Evolutionary conservation across 2,888 invertebrate species (phyloP), one percentile per base, ranked within the genome.

Genomic region (Cremastinae sp.): DNA sequence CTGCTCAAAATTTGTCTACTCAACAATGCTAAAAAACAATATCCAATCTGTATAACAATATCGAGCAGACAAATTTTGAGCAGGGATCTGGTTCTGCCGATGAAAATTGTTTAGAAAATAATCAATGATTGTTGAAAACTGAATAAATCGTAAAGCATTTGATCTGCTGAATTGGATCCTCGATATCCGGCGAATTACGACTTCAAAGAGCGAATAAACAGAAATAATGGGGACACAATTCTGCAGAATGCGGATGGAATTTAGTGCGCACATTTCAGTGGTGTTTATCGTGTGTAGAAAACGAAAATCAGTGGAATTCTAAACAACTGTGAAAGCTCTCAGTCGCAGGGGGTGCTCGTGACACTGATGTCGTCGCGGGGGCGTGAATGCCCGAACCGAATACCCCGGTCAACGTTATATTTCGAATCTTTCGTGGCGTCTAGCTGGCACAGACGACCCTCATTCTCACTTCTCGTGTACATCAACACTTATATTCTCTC

Each of bases 341-440:
- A 59, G 53, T 53, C n/a, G 58, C 58, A 10, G 28, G 45, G 28
- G 59, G 39, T 43, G 18, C 28, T 28, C 2, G 39, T 45, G 51
- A 35, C 35, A 61, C 35, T 51, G 58, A 12, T 61, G 51, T 43
- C 35, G 41, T 12, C 12, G 12, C 12, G 35, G 41, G 28, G 62
- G 45, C 28, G 62, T 9, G 68, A 64, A 72, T 62, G 53, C 72
- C 61, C 66, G 58, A 37, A 43, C 43, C 61, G 20, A 58, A 37
- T 58, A 49, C 55, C 61, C 58, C 75, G 76, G 76, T 76, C 76
- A 76, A 73, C 72, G 75, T 76, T 72, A 76, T 76, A 76, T 64
- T 62, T 64, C 73, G 73, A 71, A 74, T 78, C 73, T 28, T 28
- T 74, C 73, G 73, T 78, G 73, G 73, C 75, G 69, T 45, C 61